Evolutionary conservation across 1,140 invertebrate species (phyloP), one percentile per base, ranked within the genome.

Genomic region (Danaus melanippus): DNA sequence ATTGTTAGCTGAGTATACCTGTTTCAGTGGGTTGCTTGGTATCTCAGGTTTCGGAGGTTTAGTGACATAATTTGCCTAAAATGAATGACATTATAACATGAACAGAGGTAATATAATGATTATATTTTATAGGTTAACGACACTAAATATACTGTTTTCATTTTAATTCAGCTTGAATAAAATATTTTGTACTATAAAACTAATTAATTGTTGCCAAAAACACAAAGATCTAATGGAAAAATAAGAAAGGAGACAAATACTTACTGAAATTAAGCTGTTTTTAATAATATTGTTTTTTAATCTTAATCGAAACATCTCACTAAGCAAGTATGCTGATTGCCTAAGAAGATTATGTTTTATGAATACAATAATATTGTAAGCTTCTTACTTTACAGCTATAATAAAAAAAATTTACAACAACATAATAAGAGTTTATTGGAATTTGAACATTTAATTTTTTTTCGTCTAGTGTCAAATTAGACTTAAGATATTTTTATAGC

Each of bases 21-120:
- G 76, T 67, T 88, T 86, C 12, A 93, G 62, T n/a, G 76, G 62
- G 79, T 94, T 94, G 63, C 78, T 88, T 0, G 93, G 93, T 56
- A 93, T 89, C 50, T 89, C 88, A 8, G 86, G 83, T 44, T 86
- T 86, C 1, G 81, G 65, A 7, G 60, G 55, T 67, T 84, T 86
- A 0, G 76, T 80, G 1, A 73, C 73, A 67, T 86, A 83, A 21
- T 60, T 64, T 43, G 60, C 63, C 66, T 67, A 50, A 45, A 66
- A 61, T 44, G 9, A 45, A 39, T 50, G 7, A 21, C 21, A 39
- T 47, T 39, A 41, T 39, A 32, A 32, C 2, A 32, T 7, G 6
- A 5, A 32, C 6, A 32, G 21, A 32, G 2, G 5, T 32, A 32
- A 32, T 5, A 32, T 32, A 32, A 32, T 7, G 21, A 0, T 32